These are phyloP conservation scores for Hybos culiciformis DNA, from an alignment of 2,888 invertebrate species.

Conservation along the genomic window DNA sequence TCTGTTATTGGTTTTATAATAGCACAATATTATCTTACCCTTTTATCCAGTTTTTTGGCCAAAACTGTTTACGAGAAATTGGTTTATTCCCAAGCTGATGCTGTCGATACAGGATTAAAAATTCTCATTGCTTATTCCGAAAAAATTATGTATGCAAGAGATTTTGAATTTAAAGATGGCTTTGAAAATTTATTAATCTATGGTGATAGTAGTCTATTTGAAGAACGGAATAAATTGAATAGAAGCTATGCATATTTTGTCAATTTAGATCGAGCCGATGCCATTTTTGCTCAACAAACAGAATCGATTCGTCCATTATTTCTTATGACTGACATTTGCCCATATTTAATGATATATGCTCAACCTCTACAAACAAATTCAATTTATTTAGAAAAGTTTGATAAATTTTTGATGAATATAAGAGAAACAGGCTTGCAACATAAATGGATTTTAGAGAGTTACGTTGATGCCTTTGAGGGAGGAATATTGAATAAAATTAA, in stretches of 20 bases:
- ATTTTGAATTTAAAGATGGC: background rate
- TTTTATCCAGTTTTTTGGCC: background rate
- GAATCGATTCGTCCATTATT: background rate
- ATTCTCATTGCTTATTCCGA: background rate
- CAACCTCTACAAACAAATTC: background rate
- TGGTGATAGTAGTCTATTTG: too few species aligned
- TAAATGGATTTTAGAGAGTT: background rate
- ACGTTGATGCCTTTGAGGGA: background rate
- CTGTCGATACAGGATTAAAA: background rate
- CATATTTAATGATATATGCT: too few species aligned
- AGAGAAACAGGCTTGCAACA: background rate
- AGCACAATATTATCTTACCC: background rate
- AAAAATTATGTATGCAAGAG: too few species aligned
- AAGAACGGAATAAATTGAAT: background rate
- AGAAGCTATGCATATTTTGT: background rate
- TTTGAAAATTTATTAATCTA: background rate
- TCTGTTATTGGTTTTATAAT: background rate
- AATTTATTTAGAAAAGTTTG: background rate
- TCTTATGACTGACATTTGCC: background rate
- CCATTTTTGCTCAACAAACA: background rate
- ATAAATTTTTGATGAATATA: background rate
- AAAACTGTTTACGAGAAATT: background rate
- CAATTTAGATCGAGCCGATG: background rate
- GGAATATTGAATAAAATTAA: background rate
- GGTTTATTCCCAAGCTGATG: background rate